These are phyloP conservation scores for Megastigmus dorsalis DNA, from an alignment of 2,888 invertebrate genomes.

Conservation along the genomic window DNA sequence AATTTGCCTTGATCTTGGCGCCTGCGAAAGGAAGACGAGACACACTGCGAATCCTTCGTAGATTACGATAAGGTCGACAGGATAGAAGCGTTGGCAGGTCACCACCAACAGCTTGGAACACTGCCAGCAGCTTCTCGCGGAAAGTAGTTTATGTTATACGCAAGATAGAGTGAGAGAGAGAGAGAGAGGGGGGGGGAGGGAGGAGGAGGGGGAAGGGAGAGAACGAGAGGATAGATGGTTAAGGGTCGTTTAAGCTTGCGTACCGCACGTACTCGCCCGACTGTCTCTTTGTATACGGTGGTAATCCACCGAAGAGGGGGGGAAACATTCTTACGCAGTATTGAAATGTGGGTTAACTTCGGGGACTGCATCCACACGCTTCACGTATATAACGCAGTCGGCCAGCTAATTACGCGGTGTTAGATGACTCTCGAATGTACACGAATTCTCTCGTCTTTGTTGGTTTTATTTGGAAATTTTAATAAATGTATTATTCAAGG, in stretches of 20 bases:
- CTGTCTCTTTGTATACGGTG: constrained; percentile 20
- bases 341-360: constrained; percentile 36
- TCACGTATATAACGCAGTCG: neutral
- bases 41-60: neutral
- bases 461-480: too few relatives aligned
- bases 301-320: constrained; percentile 6
- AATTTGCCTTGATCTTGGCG: constrained; percentile 23
- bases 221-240: neutral
- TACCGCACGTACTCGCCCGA: neutral
- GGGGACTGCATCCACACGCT: neutral
- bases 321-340: constrained; percentile 37
- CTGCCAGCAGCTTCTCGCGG: constrained; percentile 14
- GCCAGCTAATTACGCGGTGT: constrained; percentile 18
- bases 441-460: too few relatives aligned
- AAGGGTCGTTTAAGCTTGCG: constrained; percentile 21
- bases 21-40: neutral
- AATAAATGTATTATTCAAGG: too few relatives aligned
- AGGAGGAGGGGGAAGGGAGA: too few relatives aligned
- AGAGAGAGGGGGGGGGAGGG: neutral
- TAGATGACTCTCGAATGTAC: too few relatives aligned
- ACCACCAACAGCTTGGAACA: too few relatives aligned
- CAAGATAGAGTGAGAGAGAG: neutral
- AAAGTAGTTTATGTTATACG: constrained; percentile 32
- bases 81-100: too few relatives aligned
- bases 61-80: constrained; percentile 5